Percentiles rank a stretch among this genome's conserved stretches.
Evolutionary conservation across 2,888 invertebrate species (phyloP).

Genomic region (Tanytarsus gracilentus): DNA sequence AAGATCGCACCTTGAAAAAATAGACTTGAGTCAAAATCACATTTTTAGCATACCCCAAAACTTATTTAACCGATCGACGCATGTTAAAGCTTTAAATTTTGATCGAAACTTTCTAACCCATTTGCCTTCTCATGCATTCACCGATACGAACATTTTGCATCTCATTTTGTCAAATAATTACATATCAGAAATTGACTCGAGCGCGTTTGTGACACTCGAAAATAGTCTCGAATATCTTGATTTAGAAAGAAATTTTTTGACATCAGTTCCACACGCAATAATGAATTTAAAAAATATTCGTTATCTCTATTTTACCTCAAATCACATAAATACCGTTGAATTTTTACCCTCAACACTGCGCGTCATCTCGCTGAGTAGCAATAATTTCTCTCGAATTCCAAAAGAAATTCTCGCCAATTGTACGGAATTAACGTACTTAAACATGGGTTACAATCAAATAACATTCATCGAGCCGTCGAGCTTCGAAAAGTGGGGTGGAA

Average conservation of each 20-base stretch:
- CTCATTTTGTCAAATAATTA: constrained; percentile 73
- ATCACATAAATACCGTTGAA: constrained; percentile 56
- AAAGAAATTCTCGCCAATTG: constrained; percentile 59
- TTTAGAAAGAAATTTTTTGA: constrained; percentile 69
- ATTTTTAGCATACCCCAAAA: constrained; percentile 58
- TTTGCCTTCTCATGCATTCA: constrained; percentile 58
- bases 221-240: constrained; percentile 71
- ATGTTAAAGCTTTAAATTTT: constrained; percentile 70
- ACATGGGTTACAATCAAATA: constrained; percentile 81
- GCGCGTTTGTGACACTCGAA: constrained; percentile 64
- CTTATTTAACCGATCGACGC: constrained; percentile 60
- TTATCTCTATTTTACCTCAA: constrained; percentile 75
- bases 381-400: constrained; percentile 66
- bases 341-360: constrained; percentile 60
- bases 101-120: constrained; percentile 66
- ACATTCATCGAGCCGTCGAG: constrained; percentile 65
- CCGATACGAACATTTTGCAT: constrained; percentile 61
- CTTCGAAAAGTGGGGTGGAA: constrained; percentile 68
- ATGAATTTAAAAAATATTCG: constrained; percentile 58
- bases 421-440: constrained; percentile 71
- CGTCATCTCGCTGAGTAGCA: constrained; percentile 72
- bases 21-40: constrained; percentile 78
- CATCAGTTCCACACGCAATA: constrained; percentile 60
- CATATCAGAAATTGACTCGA: constrained; percentile 57
- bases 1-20: constrained; percentile 62